Conservation (phyloP, 2,797 vertebrate species). For the Sebastes itinus region DNA sequence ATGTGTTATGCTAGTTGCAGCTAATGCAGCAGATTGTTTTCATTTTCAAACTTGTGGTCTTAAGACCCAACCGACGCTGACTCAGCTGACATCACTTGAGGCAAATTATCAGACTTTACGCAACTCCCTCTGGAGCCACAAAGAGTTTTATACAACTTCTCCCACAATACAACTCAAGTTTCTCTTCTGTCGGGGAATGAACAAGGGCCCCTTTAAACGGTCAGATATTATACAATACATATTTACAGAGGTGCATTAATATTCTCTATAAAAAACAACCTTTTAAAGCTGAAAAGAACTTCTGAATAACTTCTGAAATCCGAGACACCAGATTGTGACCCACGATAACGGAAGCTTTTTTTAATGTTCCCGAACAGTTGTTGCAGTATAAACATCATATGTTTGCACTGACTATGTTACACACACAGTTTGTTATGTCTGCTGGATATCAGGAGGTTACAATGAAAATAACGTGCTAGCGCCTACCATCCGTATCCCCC, state of each 20-base stretch:
- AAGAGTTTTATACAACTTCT: background rate
- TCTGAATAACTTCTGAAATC: background rate
- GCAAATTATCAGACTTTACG: background rate
- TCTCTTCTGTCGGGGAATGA: background rate
- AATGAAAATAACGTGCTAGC: conserved; percentile 28
- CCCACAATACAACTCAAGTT: background rate
- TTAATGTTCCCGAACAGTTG: conserved; percentile 3
- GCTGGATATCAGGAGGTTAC: conserved; percentile 29
- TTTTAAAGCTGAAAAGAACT: background rate
- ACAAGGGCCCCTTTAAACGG: background rate
- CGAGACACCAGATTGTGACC: background rate
- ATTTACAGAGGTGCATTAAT: background rate
- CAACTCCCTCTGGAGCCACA: background rate
- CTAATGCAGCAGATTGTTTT: background rate
- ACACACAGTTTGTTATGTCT: conserved; percentile 50
- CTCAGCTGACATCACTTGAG: background rate
- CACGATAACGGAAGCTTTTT: background rate
- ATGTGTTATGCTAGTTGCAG: background rate
- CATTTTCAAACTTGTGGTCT: background rate
- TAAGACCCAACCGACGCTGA: background rate
- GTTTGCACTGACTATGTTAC: conserved; percentile 21
- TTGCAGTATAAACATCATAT: conserved; percentile 13
- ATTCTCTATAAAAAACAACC: accelerated
- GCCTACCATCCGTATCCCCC: conserved; percentile 15
- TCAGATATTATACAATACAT: background rate